Percentiles rank a stretch among this genome's conserved stretches.
phyloP scores from a whole-genome alignment of 2,113 vertebrate species.

The Agelaius tricolor region DNA sequence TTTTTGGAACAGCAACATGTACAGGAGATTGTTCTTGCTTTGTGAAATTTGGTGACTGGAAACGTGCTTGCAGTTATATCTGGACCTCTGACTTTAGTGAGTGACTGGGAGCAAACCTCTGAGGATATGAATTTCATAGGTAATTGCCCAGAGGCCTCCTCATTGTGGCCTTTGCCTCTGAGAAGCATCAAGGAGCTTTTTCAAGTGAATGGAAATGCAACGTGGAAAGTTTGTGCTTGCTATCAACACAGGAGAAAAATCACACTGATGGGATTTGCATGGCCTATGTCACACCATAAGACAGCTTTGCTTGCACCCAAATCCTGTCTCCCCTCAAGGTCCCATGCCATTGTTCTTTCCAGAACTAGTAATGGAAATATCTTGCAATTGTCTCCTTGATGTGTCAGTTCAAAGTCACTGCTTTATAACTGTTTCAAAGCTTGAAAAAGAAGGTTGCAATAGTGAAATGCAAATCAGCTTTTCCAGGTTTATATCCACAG shows the following conservation, averaged over 20 bases:
- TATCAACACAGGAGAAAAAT: neutral
- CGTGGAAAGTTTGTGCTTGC: neutral
- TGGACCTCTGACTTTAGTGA: neutral
- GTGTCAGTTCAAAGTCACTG: neutral
- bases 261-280: neutral
- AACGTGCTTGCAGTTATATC: rapidly evolving
- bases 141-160: neutral
- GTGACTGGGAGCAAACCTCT: neutral
- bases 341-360: neutral
- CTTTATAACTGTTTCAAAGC: neutral
- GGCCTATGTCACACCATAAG: rapidly evolving
- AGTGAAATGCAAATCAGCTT: neutral
- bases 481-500: neutral
- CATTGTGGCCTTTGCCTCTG: neutral
- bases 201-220: neutral
- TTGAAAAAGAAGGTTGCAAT: neutral
- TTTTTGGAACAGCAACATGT: neutral
- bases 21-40: neutral
- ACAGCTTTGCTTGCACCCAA: neutral
- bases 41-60: neutral
- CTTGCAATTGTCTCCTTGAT: neutral
- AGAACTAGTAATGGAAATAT: neutral
- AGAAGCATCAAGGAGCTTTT: neutral
- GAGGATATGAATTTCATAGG: neutral
- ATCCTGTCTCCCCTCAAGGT: neutral